Percentiles rank a stretch among this genome's conserved stretches.
phyloP scores from a whole-genome alignment of 92 coral and sea anemone genomes.

The Umimayanthus chanpuru region DNA sequence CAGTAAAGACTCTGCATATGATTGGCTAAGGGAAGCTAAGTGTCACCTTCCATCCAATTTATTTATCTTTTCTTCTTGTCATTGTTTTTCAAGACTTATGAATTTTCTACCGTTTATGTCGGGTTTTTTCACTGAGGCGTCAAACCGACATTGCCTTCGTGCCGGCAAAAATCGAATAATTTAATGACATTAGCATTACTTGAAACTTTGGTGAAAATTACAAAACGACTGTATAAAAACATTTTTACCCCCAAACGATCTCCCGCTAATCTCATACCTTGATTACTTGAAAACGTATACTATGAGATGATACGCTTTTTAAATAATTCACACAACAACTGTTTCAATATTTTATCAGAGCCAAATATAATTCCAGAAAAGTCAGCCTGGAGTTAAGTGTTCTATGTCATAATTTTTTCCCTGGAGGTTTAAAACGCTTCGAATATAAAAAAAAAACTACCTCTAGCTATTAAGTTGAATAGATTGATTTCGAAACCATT shows the following conservation, averaged over 20 bases:
- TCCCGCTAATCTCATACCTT: slow-evolving; percentile 52
- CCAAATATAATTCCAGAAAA: slow-evolving; percentile 65
- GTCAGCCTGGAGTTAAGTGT: slow-evolving; percentile 89
- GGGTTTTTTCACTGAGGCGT: slow-evolving; percentile 28
- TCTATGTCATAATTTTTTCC: slow-evolving; percentile 27
- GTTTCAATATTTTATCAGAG: slow-evolving; percentile 66
- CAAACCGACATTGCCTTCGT: neutral
- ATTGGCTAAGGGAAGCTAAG: slow-evolving; percentile 58
- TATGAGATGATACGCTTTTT: slow-evolving; percentile 44
- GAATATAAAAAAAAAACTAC: slow-evolving; percentile 22
- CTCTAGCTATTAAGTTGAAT: slow-evolving; percentile 15
- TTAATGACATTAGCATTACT: slow-evolving; percentile 44
- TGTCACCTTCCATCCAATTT: slow-evolving; percentile 44
- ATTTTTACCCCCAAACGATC: slow-evolving; percentile 11
- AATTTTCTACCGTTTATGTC: neutral
- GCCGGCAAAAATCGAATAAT: neutral
- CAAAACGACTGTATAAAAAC: slow-evolving; percentile 2
- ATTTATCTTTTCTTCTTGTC: slow-evolving; percentile 39
- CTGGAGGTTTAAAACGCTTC: neutral
- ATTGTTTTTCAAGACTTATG: slow-evolving; percentile 29
- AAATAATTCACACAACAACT: slow-evolving; percentile 50
- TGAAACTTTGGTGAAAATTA: neutral
- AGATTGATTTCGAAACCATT: slow-evolving; percentile 21
- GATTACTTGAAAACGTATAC: slow-evolving; percentile 57
- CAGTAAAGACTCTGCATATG: slow-evolving; percentile 24